Percentiles rank a stretch among this genome's conserved stretches.
phyloP scores from a whole-genome alignment of 2,797 vertebrate genomes.

The Ceryle rudis region DNA sequence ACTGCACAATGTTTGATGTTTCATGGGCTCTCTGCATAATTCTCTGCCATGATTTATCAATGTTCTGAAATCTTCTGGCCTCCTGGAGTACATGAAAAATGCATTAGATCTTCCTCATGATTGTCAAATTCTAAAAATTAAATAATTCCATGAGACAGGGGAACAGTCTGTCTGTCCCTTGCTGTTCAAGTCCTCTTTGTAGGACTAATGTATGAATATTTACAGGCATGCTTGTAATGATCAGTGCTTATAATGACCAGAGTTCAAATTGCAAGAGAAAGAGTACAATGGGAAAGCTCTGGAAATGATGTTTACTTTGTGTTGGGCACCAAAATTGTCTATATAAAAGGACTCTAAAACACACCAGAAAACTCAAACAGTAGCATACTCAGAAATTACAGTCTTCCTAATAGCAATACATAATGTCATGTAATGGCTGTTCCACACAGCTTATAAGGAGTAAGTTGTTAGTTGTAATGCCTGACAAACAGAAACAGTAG shows the following conservation, averaged over 20 bases:
- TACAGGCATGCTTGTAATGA: background rate
- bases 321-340: background rate
- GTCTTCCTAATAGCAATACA: background rate
- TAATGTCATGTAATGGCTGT: background rate
- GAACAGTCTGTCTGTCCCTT: background rate
- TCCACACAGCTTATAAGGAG: background rate
- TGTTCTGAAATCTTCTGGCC: constrained; percentile 88
- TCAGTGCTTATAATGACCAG: background rate
- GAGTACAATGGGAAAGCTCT: background rate
- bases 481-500: background rate
- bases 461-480: background rate
- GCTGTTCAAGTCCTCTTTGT: background rate
- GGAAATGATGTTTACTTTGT: background rate
- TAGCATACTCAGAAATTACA: background rate
- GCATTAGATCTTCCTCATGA: background rate
- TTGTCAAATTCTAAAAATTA: background rate
- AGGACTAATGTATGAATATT: background rate
- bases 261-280: background rate
- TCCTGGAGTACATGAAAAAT: constrained; percentile 76
- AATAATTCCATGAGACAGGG: background rate
- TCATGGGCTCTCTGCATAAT: constrained; percentile 90
- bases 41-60: constrained; percentile 88
- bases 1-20: constrained; percentile 82
- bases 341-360: background rate
- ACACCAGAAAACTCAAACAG: background rate